Base-by-base conservation (phyloP, 2,888 invertebrate species). In the Clunio marinus region DNA sequence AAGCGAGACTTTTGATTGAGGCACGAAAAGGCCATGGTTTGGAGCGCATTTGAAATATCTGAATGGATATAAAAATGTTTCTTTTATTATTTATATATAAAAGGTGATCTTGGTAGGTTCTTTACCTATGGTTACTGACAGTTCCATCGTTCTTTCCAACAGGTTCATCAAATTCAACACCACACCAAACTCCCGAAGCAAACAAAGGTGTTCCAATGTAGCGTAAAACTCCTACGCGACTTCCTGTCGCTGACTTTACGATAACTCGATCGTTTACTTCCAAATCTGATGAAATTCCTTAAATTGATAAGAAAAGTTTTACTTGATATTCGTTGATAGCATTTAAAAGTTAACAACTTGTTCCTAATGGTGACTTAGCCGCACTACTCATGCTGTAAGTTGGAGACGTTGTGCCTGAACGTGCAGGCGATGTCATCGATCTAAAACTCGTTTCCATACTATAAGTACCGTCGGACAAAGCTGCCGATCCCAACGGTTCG, bases 131-230 rank as follows among this genome's bases (percentile, higher is more conserved):
- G 68, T 93, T 96, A 72, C 88, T 91, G 32, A 97, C 94, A 62
- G 92, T 88, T 69, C 98, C 97, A 76, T 98, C 96, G 78, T 98
- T 97, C 80, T 97, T 97, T 67, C 98, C 98, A 70, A 89, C 81
- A 1, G 93, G 88, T 72, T 96, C 94, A 76, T 96, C 96, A 72
- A 98, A 82, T 78, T 97, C 96, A 20, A 98, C 89, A 24, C 97
- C 97, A 70, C 92, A 96, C 96, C 96, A 97, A 73, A 93, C 87
- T 35, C 97, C 97, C 35, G 87, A 79, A 1, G 96, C 95, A 78
- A 97, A 97, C 74, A 93, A 91, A 32, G 96, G 92, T 63, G 83
- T 81, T 25, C 97, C 97, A 71, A 95, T 84, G 77, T 86, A 97
- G 72, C 89, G 84, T 66, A 97, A 82, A 41, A 88, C 86, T 66